Base-by-base conservation (phyloP, 2,888 invertebrate species). In the Sphinx pinastri region DNA sequence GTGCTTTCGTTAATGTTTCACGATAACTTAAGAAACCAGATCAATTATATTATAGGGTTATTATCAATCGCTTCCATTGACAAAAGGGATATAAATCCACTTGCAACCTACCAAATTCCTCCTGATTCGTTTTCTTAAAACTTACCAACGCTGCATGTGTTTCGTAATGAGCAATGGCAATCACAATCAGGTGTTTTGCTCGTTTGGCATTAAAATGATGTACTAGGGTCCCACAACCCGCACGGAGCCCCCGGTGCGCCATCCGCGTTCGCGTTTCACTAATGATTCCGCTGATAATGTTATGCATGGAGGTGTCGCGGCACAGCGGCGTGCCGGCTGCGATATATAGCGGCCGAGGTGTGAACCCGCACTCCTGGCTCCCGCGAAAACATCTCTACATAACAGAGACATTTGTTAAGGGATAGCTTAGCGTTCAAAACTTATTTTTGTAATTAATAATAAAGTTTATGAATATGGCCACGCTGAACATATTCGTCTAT, bases 261-360 rank as follows among this genome's bases (percentile, higher is more conserved):
- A 8, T n/a, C n/a, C 49, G 11, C 49, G 19, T 19, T 19, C 49
- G 63, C 63, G 19, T 49, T 51, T 60, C 60, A 60, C 76, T 81
- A 82, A 84, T 81, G 79, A 79, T 79, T 80, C 78, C 81, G 76
- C 57, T 79, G 84, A 83, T 87, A 87, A 87, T 87, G 79, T 82
- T 86, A 87, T 87, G 84, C 87, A 87, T 88, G 82, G 79, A 79
- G 75, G 78, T 83, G 84, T 84, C 82, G 68, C 75, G 74, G 76
- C 71, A 72, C 72, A 75, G 78, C 74, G 72, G 71, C 69, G 70
- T 68, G 68, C 72, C 63, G 19, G 58, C 8, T 68, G 73, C 72
- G 75, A 84, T 82, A 79, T 78, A 79, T 77, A 49, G 19, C 47
- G 13, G 45, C 55, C 54, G 45, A 55, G 54, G 55, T 45, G 55